phyloP scores from a whole-genome alignment of 2,113 vertebrate genomes.

The Rhodinocichla rosea region DNA sequence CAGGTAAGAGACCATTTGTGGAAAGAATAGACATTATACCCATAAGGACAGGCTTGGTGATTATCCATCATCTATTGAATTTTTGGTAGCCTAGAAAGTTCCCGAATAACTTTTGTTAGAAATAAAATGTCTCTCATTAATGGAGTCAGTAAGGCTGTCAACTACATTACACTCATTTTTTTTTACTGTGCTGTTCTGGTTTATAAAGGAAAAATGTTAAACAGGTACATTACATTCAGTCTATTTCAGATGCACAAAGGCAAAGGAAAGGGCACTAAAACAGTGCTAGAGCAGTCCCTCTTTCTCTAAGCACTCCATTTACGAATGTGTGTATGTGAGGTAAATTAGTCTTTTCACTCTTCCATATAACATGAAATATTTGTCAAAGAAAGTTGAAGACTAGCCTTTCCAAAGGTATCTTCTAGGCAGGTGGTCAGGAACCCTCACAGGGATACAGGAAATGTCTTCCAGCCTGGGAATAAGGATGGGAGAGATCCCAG shows the following conservation, averaged over 20 bases:
- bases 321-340: background rate
- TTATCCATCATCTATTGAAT: background rate
- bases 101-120: background rate
- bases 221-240: background rate
- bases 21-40: background rate
- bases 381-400: background rate
- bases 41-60: background rate
- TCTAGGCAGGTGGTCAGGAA: background rate
- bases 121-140: background rate
- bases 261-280: background rate
- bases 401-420: background rate
- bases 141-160: background rate
- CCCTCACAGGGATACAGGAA: rapidly evolving
- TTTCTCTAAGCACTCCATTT: background rate
- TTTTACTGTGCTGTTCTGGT: background rate
- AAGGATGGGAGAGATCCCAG: background rate
- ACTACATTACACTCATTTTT: background rate
- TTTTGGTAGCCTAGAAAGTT: background rate
- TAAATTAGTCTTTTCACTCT: background rate
- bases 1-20: background rate
- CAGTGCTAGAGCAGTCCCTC: background rate
- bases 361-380: background rate
- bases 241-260: background rate
- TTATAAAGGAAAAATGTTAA: background rate
- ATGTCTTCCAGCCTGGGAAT: background rate